phyloP scores from a whole-genome alignment of 2,797 vertebrate genomes.

The Fistularia commersonii region DNA sequence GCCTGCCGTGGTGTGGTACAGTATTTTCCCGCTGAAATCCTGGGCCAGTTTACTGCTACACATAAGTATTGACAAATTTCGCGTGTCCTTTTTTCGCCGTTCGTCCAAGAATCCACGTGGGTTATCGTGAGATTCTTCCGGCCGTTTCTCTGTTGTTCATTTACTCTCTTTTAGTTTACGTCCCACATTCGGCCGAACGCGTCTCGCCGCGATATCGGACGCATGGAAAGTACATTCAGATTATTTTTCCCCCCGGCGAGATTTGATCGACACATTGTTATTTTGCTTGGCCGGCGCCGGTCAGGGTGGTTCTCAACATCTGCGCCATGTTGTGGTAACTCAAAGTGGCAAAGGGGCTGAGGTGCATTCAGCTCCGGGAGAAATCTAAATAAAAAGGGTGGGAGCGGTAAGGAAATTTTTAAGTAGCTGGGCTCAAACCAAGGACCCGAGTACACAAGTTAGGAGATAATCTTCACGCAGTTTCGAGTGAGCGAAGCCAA shows the following conservation, averaged over 20 bases:
- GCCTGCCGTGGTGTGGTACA: no score
- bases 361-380: constrained; percentile 40
- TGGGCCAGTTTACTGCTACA: constrained; percentile 29
- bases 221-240: constrained; percentile 68
- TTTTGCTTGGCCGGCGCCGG: constrained; percentile 30
- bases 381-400: constrained; percentile 54
- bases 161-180: no score
- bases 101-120: constrained; percentile 4
- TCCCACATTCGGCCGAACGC: no score
- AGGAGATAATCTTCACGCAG: constrained; percentile 54
- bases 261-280: constrained; percentile 35
- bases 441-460: constrained; percentile 35
- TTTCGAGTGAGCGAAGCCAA: constrained; percentile 52
- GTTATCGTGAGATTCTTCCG: constrained; percentile 19
- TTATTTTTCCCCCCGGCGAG: constrained; percentile 39
- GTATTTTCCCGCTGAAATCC: constrained; percentile 36
- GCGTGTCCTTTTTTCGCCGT: constrained; percentile 11
- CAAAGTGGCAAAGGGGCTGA: constrained; percentile 52
- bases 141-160: constrained; percentile 13
- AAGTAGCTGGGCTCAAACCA: constrained; percentile 42
- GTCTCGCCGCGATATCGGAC: no score
- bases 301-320: constrained; percentile 44
- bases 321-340: constrained; percentile 51
- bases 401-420: constrained; percentile 52
- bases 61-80: constrained; percentile 7